A percentile compares a stretch with the other conserved stretches of the same genome.
phyloP scores from a whole-genome alignment of 2,113 vertebrate species.

The Pleuronectes platessa region DNA sequence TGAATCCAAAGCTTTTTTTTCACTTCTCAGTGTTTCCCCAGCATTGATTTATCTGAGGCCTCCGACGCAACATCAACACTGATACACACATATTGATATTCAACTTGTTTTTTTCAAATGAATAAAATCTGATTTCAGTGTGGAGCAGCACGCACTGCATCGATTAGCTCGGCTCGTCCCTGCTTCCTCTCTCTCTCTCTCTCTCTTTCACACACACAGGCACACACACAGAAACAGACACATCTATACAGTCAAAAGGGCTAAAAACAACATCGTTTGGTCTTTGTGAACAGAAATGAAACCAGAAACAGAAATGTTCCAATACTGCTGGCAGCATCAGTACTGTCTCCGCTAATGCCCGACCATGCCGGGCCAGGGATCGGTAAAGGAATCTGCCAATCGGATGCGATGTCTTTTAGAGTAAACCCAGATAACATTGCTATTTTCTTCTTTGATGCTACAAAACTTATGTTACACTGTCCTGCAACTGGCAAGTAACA shows the following conservation, averaged over 20 bases:
- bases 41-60: neutral
- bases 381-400: too few relatives aligned
- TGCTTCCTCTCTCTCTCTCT: neutral
- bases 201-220: neutral
- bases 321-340: too few relatives aligned
- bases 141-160: neutral
- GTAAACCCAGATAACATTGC: too few relatives aligned
- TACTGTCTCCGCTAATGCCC: too few relatives aligned
- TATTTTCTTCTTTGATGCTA: too few relatives aligned
- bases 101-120: neutral
- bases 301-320: too few relatives aligned
- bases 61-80: neutral
- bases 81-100: neutral
- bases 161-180: neutral
- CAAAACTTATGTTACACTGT: too few relatives aligned
- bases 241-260: neutral
- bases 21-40: neutral
- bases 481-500: too few relatives aligned
- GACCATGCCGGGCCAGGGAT: too few relatives aligned
- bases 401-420: too few relatives aligned
- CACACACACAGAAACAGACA: neutral
- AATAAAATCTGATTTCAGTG: neutral
- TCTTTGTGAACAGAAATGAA: neutral
- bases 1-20: conserved; percentile 67
- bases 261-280: neutral